phyloP scores from a whole-genome alignment of 2,888 invertebrate genomes.

The Cistogaster globosa region DNA sequence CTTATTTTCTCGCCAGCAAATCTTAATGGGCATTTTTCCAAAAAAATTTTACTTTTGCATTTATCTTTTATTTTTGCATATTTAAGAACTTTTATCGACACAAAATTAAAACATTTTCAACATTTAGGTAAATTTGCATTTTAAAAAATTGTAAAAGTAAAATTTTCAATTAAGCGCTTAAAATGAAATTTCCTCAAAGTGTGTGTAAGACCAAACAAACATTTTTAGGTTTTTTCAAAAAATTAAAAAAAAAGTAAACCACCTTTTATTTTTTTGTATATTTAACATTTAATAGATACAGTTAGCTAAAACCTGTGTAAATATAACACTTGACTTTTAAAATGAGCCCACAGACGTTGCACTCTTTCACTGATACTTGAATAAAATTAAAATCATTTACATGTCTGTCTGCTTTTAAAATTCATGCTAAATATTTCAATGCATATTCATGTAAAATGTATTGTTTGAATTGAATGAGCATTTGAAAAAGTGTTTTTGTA shows the following conservation, averaged over 20 bases:
- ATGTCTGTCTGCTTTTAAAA: slow-evolving; percentile 8
- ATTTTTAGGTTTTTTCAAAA: neutral
- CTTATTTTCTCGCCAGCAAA: slow-evolving; percentile 25
- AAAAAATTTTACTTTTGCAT: slow-evolving; percentile 20
- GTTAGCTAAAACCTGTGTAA: neutral
- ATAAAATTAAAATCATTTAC: slow-evolving; percentile 36
- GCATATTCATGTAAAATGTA: slow-evolving; percentile 2
- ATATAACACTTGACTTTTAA: slow-evolving; percentile 28
- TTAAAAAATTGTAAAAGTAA: slow-evolving; percentile 38
- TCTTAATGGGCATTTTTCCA: slow-evolving; percentile 63
- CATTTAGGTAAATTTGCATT: slow-evolving; percentile 2
- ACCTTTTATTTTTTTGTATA: too few relatives aligned
- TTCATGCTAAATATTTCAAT: slow-evolving; percentile 11
- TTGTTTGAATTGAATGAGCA: neutral
- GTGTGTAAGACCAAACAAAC: slow-evolving; percentile 14
- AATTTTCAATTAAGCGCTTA: slow-evolving; percentile 69
- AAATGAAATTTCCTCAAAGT: slow-evolving; percentile 64
- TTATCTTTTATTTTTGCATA: neutral
- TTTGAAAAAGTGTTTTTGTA: slow-evolving; percentile 2
- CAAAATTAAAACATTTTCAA: slow-evolving; percentile 60
- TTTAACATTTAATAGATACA: too few relatives aligned
- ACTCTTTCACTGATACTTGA: neutral
- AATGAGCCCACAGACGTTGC: neutral
- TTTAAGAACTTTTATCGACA: neutral
- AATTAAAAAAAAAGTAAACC: too few relatives aligned